phyloP scores from a whole-genome alignment of 1,140 invertebrate genomes.

The Drosophila lacteicornis region DNA sequence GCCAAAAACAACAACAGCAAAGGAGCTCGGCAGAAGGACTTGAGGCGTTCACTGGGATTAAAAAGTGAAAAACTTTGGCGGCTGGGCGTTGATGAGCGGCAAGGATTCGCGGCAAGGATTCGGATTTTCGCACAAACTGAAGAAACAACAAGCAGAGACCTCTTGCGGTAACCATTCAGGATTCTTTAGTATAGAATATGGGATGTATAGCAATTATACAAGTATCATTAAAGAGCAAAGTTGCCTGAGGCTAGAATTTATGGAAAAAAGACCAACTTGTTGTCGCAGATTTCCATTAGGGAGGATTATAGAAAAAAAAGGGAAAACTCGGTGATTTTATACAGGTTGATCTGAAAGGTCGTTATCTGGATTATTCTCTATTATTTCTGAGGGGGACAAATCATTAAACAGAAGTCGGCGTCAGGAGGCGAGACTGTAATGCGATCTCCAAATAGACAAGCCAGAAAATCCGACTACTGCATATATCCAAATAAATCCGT shows the following conservation, averaged over 20 bases:
- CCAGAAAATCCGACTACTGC: constrained; percentile 29
- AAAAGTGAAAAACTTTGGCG: constrained; percentile 80
- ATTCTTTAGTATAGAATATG: constrained; percentile 49
- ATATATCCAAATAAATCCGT: constrained; percentile 24
- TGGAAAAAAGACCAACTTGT: constrained; percentile 21
- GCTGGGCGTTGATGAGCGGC: constrained; percentile 74
- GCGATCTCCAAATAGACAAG: constrained; percentile 38
- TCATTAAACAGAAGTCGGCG: constrained; percentile 29
- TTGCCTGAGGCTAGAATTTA: constrained; percentile 41
- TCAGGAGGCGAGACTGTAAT: constrained; percentile 40
- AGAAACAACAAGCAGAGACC: constrained; percentile 10
- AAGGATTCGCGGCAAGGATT: constrained; percentile 37
- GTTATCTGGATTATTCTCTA: constrained; percentile 22
- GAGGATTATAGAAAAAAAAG: not conserved
- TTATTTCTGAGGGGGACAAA: constrained; percentile 23
- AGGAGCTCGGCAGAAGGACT: constrained; percentile 39
- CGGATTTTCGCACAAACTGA: constrained; percentile 26
- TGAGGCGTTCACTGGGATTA: constrained; percentile 56
- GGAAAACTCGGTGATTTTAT: constrained; percentile 14
- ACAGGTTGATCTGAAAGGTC: not conserved
- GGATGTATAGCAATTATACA: constrained; percentile 37
- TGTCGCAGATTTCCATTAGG: constrained; percentile 3
- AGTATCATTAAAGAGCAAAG: constrained; percentile 70
- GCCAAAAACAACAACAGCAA: constrained; percentile 37
- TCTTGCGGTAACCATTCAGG: constrained; percentile 44